A percentile compares a stretch with the other conserved stretches of the same genome.
Evolutionary conservation across 2,113 vertebrate species (phyloP).

Genomic region (Heterochromis multidens): DNA sequence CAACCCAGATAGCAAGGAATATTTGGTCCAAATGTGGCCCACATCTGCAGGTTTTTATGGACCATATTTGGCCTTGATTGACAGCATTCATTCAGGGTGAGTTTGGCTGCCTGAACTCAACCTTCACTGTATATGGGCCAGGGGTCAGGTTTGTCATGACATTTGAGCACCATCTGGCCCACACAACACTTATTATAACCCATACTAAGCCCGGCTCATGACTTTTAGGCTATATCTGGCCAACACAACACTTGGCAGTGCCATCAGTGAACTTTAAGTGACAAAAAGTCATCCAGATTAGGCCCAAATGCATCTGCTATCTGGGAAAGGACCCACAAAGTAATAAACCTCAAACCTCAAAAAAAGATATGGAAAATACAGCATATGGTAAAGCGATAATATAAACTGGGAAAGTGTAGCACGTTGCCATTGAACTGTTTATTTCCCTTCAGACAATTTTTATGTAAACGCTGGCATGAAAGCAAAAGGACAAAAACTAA

Average conservation of each 20-base stretch:
- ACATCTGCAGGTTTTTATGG: background rate
- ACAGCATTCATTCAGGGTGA: background rate
- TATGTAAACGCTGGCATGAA: conserved; percentile 50
- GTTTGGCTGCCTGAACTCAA: background rate
- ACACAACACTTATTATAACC: background rate
- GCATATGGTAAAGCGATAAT: conserved; percentile 40
- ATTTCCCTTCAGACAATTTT: conserved; percentile 6
- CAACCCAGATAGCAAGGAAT: background rate
- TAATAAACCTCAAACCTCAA: conserved; percentile 7
- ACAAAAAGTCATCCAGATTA: background rate
- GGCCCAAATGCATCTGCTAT: background rate
- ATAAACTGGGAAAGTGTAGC: conserved; percentile 48
- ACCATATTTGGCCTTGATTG: background rate
- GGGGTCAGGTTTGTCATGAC: background rate
- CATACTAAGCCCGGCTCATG: background rate
- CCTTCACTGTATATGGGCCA: background rate
- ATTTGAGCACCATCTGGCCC: background rate
- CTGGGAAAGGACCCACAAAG: conserved; percentile 9
- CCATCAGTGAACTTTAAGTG: background rate
- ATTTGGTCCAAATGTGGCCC: background rate
- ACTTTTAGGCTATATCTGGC: background rate
- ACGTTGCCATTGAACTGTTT: conserved; percentile 15
- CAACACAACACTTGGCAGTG: background rate
- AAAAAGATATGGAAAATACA: conserved; percentile 59
- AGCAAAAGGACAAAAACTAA: conserved; percentile 12